Base-by-base conservation (phyloP, 2,888 invertebrate genomes). In the Ichneumoninae sp. region DNA sequence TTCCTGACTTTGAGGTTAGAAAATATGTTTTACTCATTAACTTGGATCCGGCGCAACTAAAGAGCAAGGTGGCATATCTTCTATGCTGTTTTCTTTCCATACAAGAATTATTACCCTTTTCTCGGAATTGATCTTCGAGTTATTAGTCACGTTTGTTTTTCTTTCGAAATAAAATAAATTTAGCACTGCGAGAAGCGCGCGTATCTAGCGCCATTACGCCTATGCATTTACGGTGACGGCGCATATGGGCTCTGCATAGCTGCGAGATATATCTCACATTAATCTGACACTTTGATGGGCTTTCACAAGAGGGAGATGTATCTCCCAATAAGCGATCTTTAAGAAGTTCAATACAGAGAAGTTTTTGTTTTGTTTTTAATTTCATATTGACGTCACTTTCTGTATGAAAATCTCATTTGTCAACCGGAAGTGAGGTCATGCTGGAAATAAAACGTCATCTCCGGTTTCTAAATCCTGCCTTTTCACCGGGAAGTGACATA, bases 1-100 rank as follows among this genome's bases (percentile, higher is more conserved):
- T 70, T 47, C 1, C 36, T 69, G 22, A 54, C 54, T 44, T 30
- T 2, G 50, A 79, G 74, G 82, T 78, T 83, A 83, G 69, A 62
- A n/a, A 22, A 62, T 44, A 36, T 19, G 26, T 70, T 52, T 44
- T 22, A 69, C 19, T 6, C 6, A 30, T 69, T n/a, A 30, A 22
- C 54, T 22, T 4, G 52, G 16, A n/a, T 10, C 6, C 26, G 30
- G 30, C 26, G 30, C 1, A 62, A 62, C 33, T 33, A 33, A 33
- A 33, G 7, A 13, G 3, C 33, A 33, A 33, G 5, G 1, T 30
- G 30, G 33, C 60, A n/a, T 62, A 33, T 33, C 7, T 13, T 30
- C 13, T 60, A 13, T 60, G 60, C 60, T 13, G 16, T 16, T 60
- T 60, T 60, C n/a, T 19, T 62, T 62, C 5, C 16, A 33, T 0